phyloP scores from a whole-genome alignment of 2,888 invertebrate species.

The Hyalella azteca region DNA sequence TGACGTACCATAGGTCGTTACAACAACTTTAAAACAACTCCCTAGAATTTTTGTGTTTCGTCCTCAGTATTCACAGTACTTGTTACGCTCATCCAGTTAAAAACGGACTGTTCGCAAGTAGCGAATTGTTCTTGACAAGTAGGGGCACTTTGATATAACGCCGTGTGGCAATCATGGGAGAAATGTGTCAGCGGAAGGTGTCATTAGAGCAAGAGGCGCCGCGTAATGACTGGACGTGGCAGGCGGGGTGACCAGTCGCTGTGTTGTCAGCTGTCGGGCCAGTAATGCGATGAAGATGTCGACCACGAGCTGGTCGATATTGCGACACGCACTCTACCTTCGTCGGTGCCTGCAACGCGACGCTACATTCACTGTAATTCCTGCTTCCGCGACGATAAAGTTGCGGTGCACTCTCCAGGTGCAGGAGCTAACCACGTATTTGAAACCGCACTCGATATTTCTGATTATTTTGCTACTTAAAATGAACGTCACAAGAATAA shows the following conservation, averaged over 20 bases:
- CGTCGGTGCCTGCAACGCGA: too few relatives aligned
- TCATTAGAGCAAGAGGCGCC: conserved; percentile 22
- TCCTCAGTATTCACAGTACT: too few relatives aligned
- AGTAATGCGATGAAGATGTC: conserved; percentile 37
- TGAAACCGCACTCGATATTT: too few relatives aligned
- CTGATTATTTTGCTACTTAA: too few relatives aligned
- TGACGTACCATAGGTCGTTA: too few relatives aligned
- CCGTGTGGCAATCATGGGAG: conserved; percentile 15
- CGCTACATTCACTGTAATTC: too few relatives aligned
- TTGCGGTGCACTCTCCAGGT: too few relatives aligned
- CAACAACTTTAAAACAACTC: too few relatives aligned
- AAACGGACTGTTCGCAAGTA: not conserved
- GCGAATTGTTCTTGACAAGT: not conserved
- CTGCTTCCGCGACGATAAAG: too few relatives aligned
- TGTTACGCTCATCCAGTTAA: not conserved
- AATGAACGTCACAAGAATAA: too few relatives aligned
- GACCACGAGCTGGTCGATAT: conserved; percentile 26
- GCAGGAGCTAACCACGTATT: too few relatives aligned
- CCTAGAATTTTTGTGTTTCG: too few relatives aligned
- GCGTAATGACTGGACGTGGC: conserved; percentile 10
- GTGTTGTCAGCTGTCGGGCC: conserved; percentile 28
- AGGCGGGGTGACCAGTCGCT: conserved; percentile 10
- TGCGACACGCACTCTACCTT: not conserved
- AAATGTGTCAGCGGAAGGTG: conserved; percentile 11
- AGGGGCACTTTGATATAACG: conserved; percentile 1